Base-by-base conservation (phyloP, 2,797 vertebrate genomes). In the Acrocephalus scirpaceus region DNA sequence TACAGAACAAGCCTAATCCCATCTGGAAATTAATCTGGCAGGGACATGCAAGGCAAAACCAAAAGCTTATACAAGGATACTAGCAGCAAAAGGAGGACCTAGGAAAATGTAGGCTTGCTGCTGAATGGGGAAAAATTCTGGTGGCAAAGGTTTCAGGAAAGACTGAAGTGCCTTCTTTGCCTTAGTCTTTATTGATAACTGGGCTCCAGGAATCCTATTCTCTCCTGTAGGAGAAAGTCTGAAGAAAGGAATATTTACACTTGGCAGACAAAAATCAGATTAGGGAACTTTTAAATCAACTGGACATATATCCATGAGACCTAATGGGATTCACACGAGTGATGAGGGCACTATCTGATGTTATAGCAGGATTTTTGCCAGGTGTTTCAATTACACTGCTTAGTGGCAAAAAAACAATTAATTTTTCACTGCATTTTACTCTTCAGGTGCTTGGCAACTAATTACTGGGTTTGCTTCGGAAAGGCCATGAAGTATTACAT, bases 381-480 rank as follows among this genome's bases (percentile, higher is more conserved):
- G 17, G 40, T 69, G 18, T 87, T 92, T 92, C 42, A 62, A 30
- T 61, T 89, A 56, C 9, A 36, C 7, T n/a, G 13, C 13, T 78
- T 58, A 73, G 22, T 36, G 25, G 13, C 1, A 69, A 42, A n/a
- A 62, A 80, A 47, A 88, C 27, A 27, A 38, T 30, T 30, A 6
- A 13, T 38, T 74, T 66, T 81, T 57, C 14, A 74, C 45, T 77
- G 7, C 17, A 72, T 70, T 47, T 50, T 81, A 47, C 78, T 87
- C 34, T 73, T 75, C 27, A 40, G 10, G 9, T 71, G 8, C 27
- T 79, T 76, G 27, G 38, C 60, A 93, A 23, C 5, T 38, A 76
- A 40, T 62, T 70, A 62, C 30, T 60, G 32, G 47, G 75, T 92
- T 96, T 65, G 26, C 25, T 78, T 83, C 62, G 90, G 32, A 75